Evolutionary conservation across 1,140 invertebrate species (phyloP).

Genomic region (Zaprionus kolodkinae): DNA sequence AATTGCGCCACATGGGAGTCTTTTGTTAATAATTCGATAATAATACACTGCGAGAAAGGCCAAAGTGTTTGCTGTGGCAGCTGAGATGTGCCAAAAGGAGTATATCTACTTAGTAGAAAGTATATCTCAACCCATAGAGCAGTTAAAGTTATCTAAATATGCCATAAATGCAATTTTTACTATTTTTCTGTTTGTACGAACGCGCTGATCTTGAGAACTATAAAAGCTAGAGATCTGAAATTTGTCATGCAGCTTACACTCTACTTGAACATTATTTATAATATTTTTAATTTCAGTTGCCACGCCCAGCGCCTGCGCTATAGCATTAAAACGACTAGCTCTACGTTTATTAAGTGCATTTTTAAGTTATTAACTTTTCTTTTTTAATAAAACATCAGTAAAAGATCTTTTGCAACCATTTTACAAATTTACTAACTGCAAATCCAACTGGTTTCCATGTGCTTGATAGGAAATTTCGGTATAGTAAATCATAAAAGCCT

Average conservation of each 20-base stretch:
- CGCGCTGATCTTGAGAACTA: neutral
- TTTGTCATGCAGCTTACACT: neutral
- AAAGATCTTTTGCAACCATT: too few relatives aligned
- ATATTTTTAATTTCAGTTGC: neutral
- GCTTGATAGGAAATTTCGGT: too few relatives aligned
- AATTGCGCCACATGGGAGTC: slow-evolving; percentile 11
- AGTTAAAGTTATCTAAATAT: too few relatives aligned
- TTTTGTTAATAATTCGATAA: slow-evolving; percentile 8
- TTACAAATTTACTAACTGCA: too few relatives aligned
- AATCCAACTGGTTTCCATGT: too few relatives aligned
- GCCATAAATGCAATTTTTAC: neutral
- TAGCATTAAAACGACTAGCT: too few relatives aligned
- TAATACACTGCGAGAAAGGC: neutral
- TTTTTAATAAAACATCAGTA: too few relatives aligned
- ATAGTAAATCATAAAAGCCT: neutral
- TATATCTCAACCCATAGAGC: too few relatives aligned
- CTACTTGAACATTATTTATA: neutral
- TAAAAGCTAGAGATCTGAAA: neutral
- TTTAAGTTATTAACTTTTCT: too few relatives aligned
- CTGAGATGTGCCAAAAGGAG: neutral
- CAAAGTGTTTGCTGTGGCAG: neutral
- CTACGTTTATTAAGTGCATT: too few relatives aligned
- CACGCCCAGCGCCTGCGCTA: neutral
- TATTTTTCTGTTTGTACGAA: neutral
- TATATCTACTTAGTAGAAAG: neutral